Evolutionary conservation across 2,888 invertebrate species (phyloP).

Genomic region (Drosophila anomelani): DNA sequence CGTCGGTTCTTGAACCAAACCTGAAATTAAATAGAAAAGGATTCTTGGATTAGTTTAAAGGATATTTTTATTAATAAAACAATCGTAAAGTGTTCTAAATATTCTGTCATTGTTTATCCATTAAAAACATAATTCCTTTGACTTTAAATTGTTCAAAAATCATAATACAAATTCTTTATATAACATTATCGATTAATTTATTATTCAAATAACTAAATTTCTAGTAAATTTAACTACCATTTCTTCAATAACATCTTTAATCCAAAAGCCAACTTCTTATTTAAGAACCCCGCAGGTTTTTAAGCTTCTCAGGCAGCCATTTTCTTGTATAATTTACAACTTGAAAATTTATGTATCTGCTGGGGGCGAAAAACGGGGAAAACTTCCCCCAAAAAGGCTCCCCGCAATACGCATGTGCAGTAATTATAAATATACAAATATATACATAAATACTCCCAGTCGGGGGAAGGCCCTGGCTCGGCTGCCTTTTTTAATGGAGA

Average conservation of each 20-base stretch:
- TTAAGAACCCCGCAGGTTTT: slow-evolving; percentile 13
- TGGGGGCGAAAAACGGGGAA: slow-evolving; percentile 44
- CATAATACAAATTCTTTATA: too few relatives aligned
- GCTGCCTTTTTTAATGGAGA: slow-evolving; percentile 77
- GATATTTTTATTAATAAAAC: neutral
- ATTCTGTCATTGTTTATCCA: neutral
- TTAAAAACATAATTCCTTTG: neutral
- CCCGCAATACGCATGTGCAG: slow-evolving; percentile 82
- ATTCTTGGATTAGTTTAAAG: neutral
- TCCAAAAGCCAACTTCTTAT: neutral
- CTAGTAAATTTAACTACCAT: neutral
- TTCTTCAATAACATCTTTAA: neutral
- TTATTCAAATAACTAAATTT: neutral
- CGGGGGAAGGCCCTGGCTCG: slow-evolving; percentile 35
- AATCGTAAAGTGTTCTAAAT: too few relatives aligned
- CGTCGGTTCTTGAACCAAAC: slow-evolving; percentile 99
- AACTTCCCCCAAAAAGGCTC: slow-evolving; percentile 68
- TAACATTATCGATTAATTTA: neutral
- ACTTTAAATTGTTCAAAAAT: neutral
- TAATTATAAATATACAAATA: slow-evolving; percentile 81
- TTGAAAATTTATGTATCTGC: slow-evolving; percentile 80
- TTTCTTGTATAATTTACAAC: slow-evolving; percentile 77
- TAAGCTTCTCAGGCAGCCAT: slow-evolving; percentile 57
- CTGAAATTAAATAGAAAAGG: slow-evolving; percentile 85
- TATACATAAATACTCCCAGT: slow-evolving; percentile 69